Evolutionary conservation across 2,797 vertebrate species (phyloP).

Genomic region (Discoglossus pictus): DNA sequence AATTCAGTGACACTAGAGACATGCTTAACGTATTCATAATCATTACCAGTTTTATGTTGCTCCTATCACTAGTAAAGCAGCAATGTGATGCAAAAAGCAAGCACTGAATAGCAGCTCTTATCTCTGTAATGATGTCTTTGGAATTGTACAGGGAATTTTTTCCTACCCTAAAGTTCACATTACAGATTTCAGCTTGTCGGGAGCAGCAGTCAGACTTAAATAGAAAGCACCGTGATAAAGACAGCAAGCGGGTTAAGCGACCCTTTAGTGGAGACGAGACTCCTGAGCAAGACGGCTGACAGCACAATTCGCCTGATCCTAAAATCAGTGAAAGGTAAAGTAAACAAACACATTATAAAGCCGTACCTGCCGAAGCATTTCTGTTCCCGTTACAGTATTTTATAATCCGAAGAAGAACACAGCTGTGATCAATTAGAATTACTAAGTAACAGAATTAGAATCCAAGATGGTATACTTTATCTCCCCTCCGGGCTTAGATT

Average conservation of each 20-base stretch:
- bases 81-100: neutral
- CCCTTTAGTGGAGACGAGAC: neutral
- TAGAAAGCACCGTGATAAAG: neutral
- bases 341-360: too few species aligned
- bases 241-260: neutral
- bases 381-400: too few species aligned
- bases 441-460: too few species aligned
- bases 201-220: neutral
- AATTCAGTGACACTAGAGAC: neutral
- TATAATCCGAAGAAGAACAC: too few species aligned
- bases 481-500: too few species aligned
- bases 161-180: neutral
- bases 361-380: too few species aligned
- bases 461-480: too few species aligned
- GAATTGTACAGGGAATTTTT: neutral
- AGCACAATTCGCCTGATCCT: neutral
- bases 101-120: too few species aligned
- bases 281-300: neutral
- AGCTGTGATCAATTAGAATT: too few species aligned
- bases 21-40: too few species aligned
- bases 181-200: neutral
- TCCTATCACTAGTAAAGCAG: constrained; percentile 1
- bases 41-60: neutral
- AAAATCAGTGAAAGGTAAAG: constrained; percentile 1
- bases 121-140: constrained; percentile 1